phyloP scores from a whole-genome alignment of 2,797 vertebrate genomes.

The Lacerta agilis region DNA sequence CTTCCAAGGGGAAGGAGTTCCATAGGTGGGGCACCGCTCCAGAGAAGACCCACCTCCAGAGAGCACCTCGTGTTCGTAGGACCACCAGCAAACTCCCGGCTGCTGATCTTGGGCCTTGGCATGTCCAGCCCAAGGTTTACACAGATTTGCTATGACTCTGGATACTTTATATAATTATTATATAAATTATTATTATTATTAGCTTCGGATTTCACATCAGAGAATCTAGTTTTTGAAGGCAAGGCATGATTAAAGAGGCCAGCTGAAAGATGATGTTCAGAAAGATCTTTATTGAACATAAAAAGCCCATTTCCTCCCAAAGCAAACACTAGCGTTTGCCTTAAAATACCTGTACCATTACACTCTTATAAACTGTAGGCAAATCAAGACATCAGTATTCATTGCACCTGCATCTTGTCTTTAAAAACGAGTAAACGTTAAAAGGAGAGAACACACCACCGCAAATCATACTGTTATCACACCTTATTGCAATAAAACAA shows the following conservation, averaged over 20 bases:
- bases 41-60: no score
- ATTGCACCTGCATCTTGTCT: not conserved
- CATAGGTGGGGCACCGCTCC: no score
- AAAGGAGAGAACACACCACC: not conserved
- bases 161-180: no score
- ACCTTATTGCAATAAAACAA: not conserved
- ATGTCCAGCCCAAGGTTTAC: no score
- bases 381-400: not conserved
- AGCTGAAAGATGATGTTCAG: no score
- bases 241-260: not conserved
- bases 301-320: not conserved
- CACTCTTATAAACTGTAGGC: not conserved
- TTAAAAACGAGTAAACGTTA: not conserved
- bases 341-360: not conserved
- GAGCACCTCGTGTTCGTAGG: no score
- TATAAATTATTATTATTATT: no score
- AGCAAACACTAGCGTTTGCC: not conserved
- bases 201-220: not conserved
- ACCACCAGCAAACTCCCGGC: no score
- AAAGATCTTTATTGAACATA: conserved; percentile 14
- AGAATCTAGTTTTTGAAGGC: not conserved
- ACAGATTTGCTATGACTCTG: not conserved
- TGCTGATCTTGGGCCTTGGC: not conserved
- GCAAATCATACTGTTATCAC: not conserved
- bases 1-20: no score